phyloP scores from a whole-genome alignment of 1,140 invertebrate species.

The Sycobia sp. region DNA sequence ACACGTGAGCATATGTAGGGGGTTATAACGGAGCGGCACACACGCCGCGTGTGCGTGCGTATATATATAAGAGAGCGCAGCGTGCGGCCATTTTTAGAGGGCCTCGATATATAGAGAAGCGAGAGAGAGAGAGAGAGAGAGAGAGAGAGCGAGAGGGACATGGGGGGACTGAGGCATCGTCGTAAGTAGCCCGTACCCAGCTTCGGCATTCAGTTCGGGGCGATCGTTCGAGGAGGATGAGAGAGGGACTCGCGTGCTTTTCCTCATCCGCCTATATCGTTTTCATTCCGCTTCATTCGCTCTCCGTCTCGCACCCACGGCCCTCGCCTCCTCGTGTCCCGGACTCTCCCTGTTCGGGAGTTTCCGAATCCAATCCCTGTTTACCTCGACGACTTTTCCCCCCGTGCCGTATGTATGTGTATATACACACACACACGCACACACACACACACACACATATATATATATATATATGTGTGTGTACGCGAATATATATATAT shows the following conservation, averaged over 20 bases:
- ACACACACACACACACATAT: no score
- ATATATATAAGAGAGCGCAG: conserved; percentile 19
- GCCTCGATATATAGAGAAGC: no score
- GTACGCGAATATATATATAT: no score
- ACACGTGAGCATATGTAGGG: not conserved
- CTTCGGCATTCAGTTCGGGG: conserved; percentile 61
- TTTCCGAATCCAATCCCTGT: no score
- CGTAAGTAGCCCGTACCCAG: conserved; percentile 46
- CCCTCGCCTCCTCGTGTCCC: not conserved
- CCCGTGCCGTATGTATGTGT: not conserved
- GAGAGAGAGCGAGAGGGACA: no score
- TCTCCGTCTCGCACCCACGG: not conserved
- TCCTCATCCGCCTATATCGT: not conserved
- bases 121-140: no score
- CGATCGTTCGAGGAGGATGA: conserved; percentile 50
- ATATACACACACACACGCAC: no score
- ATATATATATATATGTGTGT: no score
- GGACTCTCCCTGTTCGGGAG: not conserved
- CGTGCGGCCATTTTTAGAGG: conserved; percentile 61
- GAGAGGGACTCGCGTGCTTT: conserved; percentile 5
- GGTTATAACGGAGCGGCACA: not conserved
- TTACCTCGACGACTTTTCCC: not conserved
- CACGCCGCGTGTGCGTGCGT: not conserved
- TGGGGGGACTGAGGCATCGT: conserved; percentile 11
- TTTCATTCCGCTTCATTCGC: not conserved